Evolutionary conservation across 2,888 invertebrate genomes (phyloP).

Genomic region (Apodemia duryi): DNA sequence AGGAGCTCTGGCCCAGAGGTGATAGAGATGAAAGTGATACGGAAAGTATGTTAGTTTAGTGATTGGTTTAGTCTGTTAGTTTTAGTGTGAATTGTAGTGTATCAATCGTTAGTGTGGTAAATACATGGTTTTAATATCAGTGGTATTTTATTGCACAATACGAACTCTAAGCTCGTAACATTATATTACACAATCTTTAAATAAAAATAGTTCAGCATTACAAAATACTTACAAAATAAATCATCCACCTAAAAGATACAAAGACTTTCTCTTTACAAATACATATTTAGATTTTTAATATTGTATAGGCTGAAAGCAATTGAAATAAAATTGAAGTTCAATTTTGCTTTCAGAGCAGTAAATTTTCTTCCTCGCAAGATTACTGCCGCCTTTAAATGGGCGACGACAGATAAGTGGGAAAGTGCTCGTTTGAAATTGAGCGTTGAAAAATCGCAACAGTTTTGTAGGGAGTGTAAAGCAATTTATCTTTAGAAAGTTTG

Average conservation of each 20-base stretch:
- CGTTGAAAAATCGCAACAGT: constrained; percentile 24
- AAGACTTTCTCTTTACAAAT: background rate
- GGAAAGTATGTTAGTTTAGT: too few species aligned
- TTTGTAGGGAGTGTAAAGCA: constrained; percentile 21
- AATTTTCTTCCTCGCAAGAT: constrained; percentile 18
- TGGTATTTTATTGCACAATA: too few species aligned
- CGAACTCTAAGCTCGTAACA: too few species aligned
- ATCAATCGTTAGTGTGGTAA: too few species aligned
- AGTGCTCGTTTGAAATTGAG: constrained; percentile 25
- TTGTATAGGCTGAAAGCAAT: constrained; percentile 12
- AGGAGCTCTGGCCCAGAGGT: too few species aligned
- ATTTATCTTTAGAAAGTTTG: constrained; percentile 18
- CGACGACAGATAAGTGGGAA: constrained; percentile 25
- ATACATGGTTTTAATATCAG: too few species aligned
- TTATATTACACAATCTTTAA: background rate
- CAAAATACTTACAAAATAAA: background rate
- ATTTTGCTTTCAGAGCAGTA: constrained; percentile 17
- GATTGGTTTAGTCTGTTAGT: too few species aligned
- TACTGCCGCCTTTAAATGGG: constrained; percentile 21
- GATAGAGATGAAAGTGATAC: too few species aligned
- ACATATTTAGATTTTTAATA: constrained; percentile 4
- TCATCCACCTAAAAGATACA: background rate
- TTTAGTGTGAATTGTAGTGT: too few species aligned
- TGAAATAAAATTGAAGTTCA: constrained; percentile 19
- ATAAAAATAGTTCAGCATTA: background rate